Evolutionary conservation across 2,888 invertebrate genomes (phyloP).

Genomic region (Digitonthophagus gazella): DNA sequence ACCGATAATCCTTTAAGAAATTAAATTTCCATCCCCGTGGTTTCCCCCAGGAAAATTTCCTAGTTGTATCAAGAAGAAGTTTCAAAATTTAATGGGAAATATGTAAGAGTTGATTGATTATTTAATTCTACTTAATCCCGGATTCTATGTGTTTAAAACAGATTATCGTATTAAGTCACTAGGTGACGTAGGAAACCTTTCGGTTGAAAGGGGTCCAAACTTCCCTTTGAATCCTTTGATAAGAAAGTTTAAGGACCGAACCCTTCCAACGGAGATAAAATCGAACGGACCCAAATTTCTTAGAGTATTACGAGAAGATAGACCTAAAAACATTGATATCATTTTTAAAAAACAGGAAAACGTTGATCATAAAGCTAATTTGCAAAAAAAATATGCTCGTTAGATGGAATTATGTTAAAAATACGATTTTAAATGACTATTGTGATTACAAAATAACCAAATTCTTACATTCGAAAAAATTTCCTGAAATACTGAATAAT

Average conservation of each 20-base stretch:
- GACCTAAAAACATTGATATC: too few relatives aligned
- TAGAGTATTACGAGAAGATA: not conserved
- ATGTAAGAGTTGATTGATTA: not conserved
- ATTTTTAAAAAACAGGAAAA: too few relatives aligned
- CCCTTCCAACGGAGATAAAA: not conserved
- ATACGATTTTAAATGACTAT: too few relatives aligned
- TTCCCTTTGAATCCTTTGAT: not conserved
- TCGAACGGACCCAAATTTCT: not conserved
- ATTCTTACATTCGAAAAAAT: too few relatives aligned
- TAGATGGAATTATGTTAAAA: too few relatives aligned
- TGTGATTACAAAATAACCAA: too few relatives aligned
- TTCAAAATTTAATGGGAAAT: not conserved
- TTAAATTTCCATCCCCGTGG: not conserved
- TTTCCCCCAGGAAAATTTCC: not conserved
- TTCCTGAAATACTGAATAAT: too few relatives aligned
- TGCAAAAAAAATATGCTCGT: too few relatives aligned
- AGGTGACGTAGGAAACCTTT: not conserved
- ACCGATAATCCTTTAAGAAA: not conserved
- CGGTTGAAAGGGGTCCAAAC: not conserved
- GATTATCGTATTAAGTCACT: not conserved
- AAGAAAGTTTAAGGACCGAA: not conserved
- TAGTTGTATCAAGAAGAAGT: not conserved
- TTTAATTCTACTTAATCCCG: not conserved
- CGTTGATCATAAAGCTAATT: too few relatives aligned
- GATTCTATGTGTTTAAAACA: not conserved